These are phyloP conservation scores for Mungos mungo DNA, from an alignment of 2,113 vertebrate species.

Conservation along the genomic window DNA sequence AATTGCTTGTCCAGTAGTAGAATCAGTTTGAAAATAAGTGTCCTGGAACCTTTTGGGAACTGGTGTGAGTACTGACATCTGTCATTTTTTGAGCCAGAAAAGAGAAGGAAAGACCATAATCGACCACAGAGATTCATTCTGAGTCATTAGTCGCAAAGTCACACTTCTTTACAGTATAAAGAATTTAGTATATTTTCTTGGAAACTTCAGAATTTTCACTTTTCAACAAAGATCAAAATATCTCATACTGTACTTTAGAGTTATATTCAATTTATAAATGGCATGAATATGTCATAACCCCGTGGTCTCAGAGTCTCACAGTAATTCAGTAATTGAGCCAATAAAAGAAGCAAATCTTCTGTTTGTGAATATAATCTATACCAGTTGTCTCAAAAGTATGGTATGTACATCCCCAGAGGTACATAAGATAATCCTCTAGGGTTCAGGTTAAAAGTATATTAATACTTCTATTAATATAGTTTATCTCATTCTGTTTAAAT, in stretches of 20 bases:
- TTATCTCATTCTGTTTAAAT: conserved; percentile 28
- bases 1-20: neutral
- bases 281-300: neutral
- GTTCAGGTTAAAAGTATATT: conserved; percentile 22
- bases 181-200: neutral
- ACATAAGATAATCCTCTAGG: neutral
- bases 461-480: neutral
- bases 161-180: conserved; percentile 23
- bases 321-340: neutral
- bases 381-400: neutral
- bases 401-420: neutral
- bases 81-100: neutral
- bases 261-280: neutral
- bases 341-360: neutral
- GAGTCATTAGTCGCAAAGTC: neutral
- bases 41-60: neutral
- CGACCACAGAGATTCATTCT: neutral
- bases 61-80: neutral
- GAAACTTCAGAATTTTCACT: neutral
- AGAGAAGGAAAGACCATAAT: neutral
- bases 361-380: neutral
- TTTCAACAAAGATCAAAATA: neutral
- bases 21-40: neutral
- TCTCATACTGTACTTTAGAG: neutral
- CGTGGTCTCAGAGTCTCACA: neutral